A percentile compares a stretch with the other conserved stretches of the same genome.
phyloP scores from a whole-genome alignment of 2,113 vertebrate species.

The Telmatochromis sp. region DNA sequence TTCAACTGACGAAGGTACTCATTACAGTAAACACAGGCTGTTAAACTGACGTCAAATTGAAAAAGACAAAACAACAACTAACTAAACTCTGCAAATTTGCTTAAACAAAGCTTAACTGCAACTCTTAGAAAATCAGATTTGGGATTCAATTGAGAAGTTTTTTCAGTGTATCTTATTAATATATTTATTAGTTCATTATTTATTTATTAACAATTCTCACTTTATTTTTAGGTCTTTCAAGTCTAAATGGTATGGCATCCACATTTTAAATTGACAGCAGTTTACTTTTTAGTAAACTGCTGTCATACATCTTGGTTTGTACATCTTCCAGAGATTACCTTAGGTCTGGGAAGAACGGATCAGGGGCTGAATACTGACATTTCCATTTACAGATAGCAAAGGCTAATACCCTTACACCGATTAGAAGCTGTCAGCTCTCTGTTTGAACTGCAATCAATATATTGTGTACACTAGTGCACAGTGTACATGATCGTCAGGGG shows the following conservation, averaged over 20 bases:
- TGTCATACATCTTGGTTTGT: background rate
- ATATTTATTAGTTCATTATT: background rate
- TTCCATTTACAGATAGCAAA: slow-evolving; percentile 68
- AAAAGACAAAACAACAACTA: background rate
- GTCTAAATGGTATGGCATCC: background rate
- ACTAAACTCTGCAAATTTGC: background rate
- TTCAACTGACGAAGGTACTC: background rate
- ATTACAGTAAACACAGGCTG: background rate
- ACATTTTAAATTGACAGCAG: background rate
- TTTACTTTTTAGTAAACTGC: background rate
- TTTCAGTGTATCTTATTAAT: background rate
- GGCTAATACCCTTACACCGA: slow-evolving; percentile 63
- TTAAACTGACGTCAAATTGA: background rate
- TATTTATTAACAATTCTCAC: background rate
- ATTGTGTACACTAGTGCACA: slow-evolving; percentile 39
- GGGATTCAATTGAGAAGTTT: background rate
- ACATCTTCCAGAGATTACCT: background rate
- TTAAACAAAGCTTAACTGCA: background rate
- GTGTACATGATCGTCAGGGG: slow-evolving; percentile 13
- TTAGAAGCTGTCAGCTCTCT: slow-evolving; percentile 65
- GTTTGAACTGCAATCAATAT: slow-evolving; percentile 65
- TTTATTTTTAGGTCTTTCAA: background rate
- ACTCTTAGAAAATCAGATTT: background rate
- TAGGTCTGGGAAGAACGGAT: background rate
- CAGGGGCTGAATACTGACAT: slow-evolving; percentile 40